Evolutionary conservation across 2,888 invertebrate species (phyloP).

Genomic region (Teleiodes luculella): DNA sequence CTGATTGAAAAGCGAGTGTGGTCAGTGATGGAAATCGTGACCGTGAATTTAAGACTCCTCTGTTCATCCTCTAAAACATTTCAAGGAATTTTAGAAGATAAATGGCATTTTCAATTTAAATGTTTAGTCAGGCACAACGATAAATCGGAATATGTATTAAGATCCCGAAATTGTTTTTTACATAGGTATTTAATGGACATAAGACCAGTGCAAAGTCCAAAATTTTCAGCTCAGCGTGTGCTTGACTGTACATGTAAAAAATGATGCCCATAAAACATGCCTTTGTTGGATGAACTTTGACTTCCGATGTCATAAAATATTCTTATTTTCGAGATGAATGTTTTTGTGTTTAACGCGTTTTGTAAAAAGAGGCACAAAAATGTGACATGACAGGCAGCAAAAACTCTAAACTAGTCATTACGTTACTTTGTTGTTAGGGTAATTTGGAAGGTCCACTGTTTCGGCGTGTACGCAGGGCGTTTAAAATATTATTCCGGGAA

Average conservation of each 20-base stretch:
- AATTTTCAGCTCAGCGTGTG: too few relatives aligned
- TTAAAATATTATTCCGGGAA: slow-evolving; percentile 53
- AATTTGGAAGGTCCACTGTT: slow-evolving; percentile 18
- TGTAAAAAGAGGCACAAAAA: slow-evolving; percentile 12
- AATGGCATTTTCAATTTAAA: neutral
- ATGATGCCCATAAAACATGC: slow-evolving; percentile 16
- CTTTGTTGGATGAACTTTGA: slow-evolving; percentile 18
- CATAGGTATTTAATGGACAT: too few relatives aligned
- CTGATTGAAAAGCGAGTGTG: slow-evolving; percentile 27
- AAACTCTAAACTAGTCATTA: slow-evolving; percentile 26
- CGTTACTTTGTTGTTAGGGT: slow-evolving; percentile 22
- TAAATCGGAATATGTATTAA: slow-evolving; percentile 10
- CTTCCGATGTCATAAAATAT: slow-evolving; percentile 17
- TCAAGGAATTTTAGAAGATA: slow-evolving; percentile 11
- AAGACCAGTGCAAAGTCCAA: too few relatives aligned
- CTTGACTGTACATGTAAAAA: slow-evolving; percentile 17
- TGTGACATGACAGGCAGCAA: slow-evolving; percentile 13
- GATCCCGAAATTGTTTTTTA: neutral
- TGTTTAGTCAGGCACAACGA: neutral
- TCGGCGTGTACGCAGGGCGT: slow-evolving; percentile 32
- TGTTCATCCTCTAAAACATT: slow-evolving; percentile 19
- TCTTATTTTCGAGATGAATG: slow-evolving; percentile 8
- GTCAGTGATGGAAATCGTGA: slow-evolving; percentile 34
- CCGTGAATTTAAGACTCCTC: slow-evolving; percentile 29
- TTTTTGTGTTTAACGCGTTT: slow-evolving; percentile 11